A percentile compares a stretch with the other conserved stretches of the same genome.
phyloP scores from a whole-genome alignment of 2,113 vertebrate genomes.

The Proterorhinus semilunaris region DNA sequence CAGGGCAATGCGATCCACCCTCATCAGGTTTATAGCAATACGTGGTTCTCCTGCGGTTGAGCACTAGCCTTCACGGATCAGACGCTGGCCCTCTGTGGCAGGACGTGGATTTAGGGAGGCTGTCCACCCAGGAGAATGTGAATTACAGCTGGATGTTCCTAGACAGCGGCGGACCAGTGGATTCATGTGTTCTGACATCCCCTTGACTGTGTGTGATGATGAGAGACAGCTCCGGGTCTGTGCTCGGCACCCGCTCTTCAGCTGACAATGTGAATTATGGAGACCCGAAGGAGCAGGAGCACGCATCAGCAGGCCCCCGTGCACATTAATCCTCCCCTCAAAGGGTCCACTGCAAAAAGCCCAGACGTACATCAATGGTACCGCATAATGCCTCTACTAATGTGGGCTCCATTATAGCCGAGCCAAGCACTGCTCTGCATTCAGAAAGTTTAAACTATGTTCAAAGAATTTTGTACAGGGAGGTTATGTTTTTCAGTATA shows the following conservation, averaged over 20 bases:
- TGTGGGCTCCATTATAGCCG: neutral
- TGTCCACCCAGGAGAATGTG: slow-evolving; percentile 67
- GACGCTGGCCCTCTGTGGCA: slow-evolving; percentile 40
- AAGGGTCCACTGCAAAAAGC: slow-evolving; percentile 43
- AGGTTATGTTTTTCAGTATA: no score
- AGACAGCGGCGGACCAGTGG: slow-evolving; percentile 71
- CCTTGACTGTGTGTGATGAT: slow-evolving; percentile 77
- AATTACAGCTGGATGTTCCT: slow-evolving; percentile 72
- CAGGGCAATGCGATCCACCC: slow-evolving; percentile 35
- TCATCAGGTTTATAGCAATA: slow-evolving; percentile 50
- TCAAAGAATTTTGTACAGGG: neutral
- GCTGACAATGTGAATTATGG: slow-evolving; percentile 80
- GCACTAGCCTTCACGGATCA: slow-evolving; percentile 47
- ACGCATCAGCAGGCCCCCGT: slow-evolving; percentile 68
- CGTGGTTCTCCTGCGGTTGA: slow-evolving; percentile 29
- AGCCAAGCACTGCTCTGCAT: neutral
- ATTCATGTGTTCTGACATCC: slow-evolving; percentile 77
- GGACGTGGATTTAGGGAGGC: slow-evolving; percentile 66
- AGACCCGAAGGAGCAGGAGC: slow-evolving; percentile 61
- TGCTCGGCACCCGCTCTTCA: slow-evolving; percentile 59
- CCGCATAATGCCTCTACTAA: slow-evolving; percentile 18
- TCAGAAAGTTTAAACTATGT: neutral
- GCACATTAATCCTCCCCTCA: slow-evolving; percentile 61
- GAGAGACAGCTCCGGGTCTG: slow-evolving; percentile 73
- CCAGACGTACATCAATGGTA: slow-evolving; percentile 21